Conservation (phyloP, 2,888 invertebrate species). For the Aricia artaxerxes region DNA sequence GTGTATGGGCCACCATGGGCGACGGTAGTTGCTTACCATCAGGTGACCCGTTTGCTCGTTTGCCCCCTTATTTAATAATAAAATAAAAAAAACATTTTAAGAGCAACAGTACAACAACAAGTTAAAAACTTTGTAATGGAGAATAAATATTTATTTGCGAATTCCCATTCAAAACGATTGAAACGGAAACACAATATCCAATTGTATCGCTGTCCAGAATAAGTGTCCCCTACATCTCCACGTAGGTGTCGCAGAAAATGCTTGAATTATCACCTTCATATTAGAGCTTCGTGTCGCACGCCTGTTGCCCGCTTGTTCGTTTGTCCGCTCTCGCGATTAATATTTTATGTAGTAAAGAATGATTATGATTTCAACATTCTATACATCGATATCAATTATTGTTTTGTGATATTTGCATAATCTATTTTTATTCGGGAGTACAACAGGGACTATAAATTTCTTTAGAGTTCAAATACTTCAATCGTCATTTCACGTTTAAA, state of each 20-base stretch:
- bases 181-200: neutral
- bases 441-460: neutral
- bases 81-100: no score
- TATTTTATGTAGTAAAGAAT: slow-evolving; percentile 51
- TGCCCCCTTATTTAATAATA: no score
- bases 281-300: slow-evolving; percentile 68
- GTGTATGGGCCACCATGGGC: no score
- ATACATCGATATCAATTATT: slow-evolving; percentile 15
- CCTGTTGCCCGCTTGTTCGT: slow-evolving; percentile 57
- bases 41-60: no score
- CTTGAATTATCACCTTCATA: slow-evolving; percentile 71
- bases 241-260: slow-evolving; percentile 74
- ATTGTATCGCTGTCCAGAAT: slow-evolving; percentile 50
- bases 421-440: neutral
- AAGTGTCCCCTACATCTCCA: slow-evolving; percentile 46
- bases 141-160: neutral
- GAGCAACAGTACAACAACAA: no score
- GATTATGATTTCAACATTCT: slow-evolving; percentile 42
- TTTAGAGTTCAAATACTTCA: neutral
- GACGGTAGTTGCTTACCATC: no score
- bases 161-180: neutral
- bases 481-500: neutral
- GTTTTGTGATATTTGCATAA: slow-evolving; percentile 6
- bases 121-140: neutral
- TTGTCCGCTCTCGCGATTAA: slow-evolving; percentile 65